Conservation (phyloP, 2,797 vertebrate genomes). For the Leucoraja ocellata region DNA sequence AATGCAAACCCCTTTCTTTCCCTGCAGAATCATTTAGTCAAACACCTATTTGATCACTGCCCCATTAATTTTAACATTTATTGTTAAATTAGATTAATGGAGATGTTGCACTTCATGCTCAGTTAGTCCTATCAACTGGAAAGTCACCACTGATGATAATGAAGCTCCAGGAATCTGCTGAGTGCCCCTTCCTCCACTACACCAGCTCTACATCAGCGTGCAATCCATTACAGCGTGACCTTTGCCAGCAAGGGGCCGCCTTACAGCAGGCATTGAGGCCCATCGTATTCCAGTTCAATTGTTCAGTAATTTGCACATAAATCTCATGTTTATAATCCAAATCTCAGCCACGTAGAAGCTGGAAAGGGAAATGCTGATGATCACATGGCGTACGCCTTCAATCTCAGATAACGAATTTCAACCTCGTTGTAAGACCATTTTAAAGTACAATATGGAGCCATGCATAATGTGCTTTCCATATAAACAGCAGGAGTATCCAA, state of each 20-base stretch:
- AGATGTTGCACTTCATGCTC: background rate
- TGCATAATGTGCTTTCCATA: too few species aligned
- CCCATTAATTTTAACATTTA: conserved; percentile 7
- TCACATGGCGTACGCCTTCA: background rate
- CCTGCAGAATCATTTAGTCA: background rate
- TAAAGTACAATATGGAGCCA: background rate
- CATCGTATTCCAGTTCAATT: background rate
- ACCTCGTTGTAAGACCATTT: background rate
- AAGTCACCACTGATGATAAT: background rate
- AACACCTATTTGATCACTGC: background rate
- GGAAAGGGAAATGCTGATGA: background rate
- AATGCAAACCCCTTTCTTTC: background rate
- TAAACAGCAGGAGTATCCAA: background rate
- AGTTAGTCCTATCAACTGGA: background rate
- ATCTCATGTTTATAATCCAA: background rate
- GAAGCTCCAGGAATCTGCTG: background rate
- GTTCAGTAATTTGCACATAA: background rate
- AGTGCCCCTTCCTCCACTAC: background rate
- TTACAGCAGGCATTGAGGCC: background rate
- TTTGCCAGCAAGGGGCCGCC: background rate
- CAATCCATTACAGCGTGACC: background rate
- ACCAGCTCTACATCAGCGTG: background rate
- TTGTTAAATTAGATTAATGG: conserved; percentile 31
- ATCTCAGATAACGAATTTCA: background rate
- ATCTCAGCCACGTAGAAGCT: background rate